Conservation (phyloP, 1,140 invertebrate species). For the Bombus soroeensis region DNA sequence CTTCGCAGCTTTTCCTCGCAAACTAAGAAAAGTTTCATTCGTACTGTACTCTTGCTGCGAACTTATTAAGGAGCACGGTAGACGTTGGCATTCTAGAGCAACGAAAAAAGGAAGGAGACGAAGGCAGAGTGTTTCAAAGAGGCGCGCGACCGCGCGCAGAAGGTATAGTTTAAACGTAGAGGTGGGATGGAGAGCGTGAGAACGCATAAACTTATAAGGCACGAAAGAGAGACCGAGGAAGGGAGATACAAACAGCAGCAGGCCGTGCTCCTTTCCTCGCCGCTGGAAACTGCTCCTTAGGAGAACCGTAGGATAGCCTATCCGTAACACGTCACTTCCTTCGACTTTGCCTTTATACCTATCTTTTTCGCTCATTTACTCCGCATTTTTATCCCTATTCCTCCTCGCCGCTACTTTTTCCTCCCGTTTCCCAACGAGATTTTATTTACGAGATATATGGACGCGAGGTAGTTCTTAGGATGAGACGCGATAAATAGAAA, state of each 20-base stretch:
- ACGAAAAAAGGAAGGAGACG: not conserved
- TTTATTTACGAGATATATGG: not conserved
- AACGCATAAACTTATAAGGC: constrained; percentile 75
- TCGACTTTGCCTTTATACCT: constrained; percentile 26
- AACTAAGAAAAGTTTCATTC: not conserved
- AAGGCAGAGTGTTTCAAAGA: constrained; percentile 1
- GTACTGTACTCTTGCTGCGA: not conserved
- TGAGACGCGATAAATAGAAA: not conserved
- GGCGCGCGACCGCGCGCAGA: constrained; percentile 8
- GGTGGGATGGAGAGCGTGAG: constrained; percentile 77
- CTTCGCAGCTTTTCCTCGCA: too few species aligned
- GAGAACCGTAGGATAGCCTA: constrained; percentile 63
- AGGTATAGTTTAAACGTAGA: constrained; percentile 48
- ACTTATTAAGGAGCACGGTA: not conserved
- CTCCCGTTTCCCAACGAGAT: not conserved
- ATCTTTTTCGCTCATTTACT: constrained; percentile 45
- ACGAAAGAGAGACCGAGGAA: constrained; percentile 55
- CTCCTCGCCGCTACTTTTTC: not conserved
- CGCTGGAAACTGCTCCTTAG: constrained; percentile 52
- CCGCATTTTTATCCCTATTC: constrained; percentile 13
- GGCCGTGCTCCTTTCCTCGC: constrained; percentile 48
- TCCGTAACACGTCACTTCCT: constrained; percentile 76
- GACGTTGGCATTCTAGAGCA: not conserved
- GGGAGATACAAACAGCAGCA: constrained; percentile 35
- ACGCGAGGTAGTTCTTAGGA: too few species aligned